Evolutionary conservation across 1,140 invertebrate species (phyloP), one percentile per base, ranked within the genome.

Genomic region (Drepana arcuata): DNA sequence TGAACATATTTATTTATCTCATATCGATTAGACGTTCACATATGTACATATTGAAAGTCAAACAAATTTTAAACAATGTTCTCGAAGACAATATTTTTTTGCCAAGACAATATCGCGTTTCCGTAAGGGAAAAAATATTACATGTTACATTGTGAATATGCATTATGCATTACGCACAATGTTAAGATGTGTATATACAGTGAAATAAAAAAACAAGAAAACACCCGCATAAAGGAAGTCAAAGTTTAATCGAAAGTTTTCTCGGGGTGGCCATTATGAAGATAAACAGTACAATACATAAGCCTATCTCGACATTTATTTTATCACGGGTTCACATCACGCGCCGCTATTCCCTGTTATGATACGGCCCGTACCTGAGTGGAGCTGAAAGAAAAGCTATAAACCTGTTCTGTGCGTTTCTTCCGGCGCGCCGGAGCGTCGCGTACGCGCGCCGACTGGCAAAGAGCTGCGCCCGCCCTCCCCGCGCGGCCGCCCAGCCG

Each of bases 311-410:
- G 77, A 79, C 74, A 65, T 79, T 82, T 82, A 82, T 81, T 81
- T 79, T 79, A 81, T 81, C 77, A 72, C 72, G 77, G 74, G 77
- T 77, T 79, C 74, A 75, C 77, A 81, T 81, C 77, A 81, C 77
- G 74, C 77, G 62, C 74, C 72, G 72, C 77, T 73, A 75, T 81
- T 81, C 74, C 56, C 63, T 77, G 77, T 81, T 81, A 81, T 81
- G 78, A 84, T 84, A 84, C 82, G 75, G 74, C 74, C 66, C 64
- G 74, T 70, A 83, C 82, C 80, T 84, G 80, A 75, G 66, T 68
- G 57, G 63, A 80, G 78, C 82, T 84, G 82, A 84, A 84, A 84
- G 82, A 83, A 84, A 84, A 84, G 71, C 82, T 68, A 84, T 84
- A 84, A 84, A 84, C 77, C 80, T 80, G 72, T 70, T 75, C 63